Conservation (phyloP, 2,797 vertebrate species). For the Pteronotus mesoamericanus region DNA sequence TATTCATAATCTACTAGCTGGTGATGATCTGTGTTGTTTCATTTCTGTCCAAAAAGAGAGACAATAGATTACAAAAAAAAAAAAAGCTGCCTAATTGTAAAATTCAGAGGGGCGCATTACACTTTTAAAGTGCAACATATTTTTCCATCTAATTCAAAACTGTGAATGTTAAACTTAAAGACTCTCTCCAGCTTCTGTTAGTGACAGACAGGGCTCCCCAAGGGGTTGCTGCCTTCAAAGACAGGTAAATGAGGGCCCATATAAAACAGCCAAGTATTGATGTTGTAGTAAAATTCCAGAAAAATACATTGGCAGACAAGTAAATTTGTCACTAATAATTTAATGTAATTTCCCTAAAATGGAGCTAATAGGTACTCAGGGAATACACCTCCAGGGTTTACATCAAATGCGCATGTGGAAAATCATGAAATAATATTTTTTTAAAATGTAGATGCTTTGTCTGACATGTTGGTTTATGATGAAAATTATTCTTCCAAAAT, state of each 20-base stretch:
- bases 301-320: constrained; percentile 89
- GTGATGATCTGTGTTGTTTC: not conserved
- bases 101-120: constrained; percentile 65
- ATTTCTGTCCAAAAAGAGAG: constrained; percentile 27
- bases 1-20: not conserved
- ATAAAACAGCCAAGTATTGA: constrained; percentile 87
- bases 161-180: constrained; percentile 82
- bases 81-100: constrained; percentile 64
- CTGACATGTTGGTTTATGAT: constrained; percentile 84
- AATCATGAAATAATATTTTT: constrained; percentile 82
- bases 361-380: constrained; percentile 86
- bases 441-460: constrained; percentile 82
- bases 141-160: constrained; percentile 80
- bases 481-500: constrained; percentile 82
- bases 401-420: constrained; percentile 84
- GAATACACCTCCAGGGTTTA: constrained; percentile 88
- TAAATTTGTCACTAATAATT: constrained; percentile 90
- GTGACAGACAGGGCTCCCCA: constrained; percentile 84
- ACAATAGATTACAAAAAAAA: not conserved
- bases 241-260: constrained; percentile 85
- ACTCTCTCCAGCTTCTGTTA: constrained; percentile 78
- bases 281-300: constrained; percentile 88
- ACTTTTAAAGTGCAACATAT: constrained; percentile 77
- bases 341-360: constrained; percentile 89
- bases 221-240: constrained; percentile 86